Base-by-base conservation (phyloP, 2,888 invertebrate species). In the Pachliopta kotzebuea region DNA sequence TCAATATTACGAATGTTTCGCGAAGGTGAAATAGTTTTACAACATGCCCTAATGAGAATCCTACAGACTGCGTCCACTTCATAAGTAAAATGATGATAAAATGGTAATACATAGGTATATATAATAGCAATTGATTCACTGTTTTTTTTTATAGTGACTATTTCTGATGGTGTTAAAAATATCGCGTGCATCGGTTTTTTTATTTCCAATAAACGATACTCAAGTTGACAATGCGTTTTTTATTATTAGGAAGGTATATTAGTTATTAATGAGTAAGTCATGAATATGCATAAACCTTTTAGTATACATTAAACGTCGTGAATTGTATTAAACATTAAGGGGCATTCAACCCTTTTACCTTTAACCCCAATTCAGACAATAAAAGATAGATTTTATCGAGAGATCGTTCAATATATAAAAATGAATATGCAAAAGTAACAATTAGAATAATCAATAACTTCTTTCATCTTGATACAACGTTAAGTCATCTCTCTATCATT, bases 391-490 rank as follows among this genome's bases (percentile, higher is more conserved):
- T 67, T 68, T 57, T 69, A 70, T 72, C 74, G 71, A 77, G 72
- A 67, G 63, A n/a, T 8, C 29, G 31, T 58, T 57, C 53, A 50
- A 54, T 65, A 58, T 14, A 37, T 31, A 61, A 65, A 61, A 80
- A 89, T 90, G 90, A 90, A 90, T 90, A 90, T 90, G 84, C 88
- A 89, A 83, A 86, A 85, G 78, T 80, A 78, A 88, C 87, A 88
- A 89, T 86, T 81, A 86, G 66, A 69, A 73, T 76, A 78, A 86
- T 86, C 83, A 84, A 88, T 88, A 83, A 84, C 78, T 75, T 77
- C 73, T 80, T 80, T 79, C 78, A 81, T 83, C 77, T 83, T 73
- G 68, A 78, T 69, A 68, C 80, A 74, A 71, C 68, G 83, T 71
- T 66, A 70, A 83, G 79, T 90, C 90, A 90, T 78, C 66, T 54